Conservation (phyloP, 2,113 vertebrate species). For the Labrus mixtus region DNA sequence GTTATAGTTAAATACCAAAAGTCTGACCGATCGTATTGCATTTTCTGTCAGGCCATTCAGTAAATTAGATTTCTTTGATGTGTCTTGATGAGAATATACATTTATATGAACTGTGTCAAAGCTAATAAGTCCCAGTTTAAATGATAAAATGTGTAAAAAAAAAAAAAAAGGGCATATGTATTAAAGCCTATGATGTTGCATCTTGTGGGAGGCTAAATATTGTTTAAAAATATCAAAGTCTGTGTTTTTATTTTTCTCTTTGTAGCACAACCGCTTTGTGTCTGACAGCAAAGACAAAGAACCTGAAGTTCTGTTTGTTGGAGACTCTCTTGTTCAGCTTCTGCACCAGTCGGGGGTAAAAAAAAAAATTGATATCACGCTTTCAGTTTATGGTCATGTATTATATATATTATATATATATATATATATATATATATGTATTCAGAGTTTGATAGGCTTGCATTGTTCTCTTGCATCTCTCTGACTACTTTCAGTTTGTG, state of each 20-base stretch:
- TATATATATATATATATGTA: too few species aligned
- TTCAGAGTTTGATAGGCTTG: not conserved
- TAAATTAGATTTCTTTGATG: too few species aligned
- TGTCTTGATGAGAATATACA: too few species aligned
- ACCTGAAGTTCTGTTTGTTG: constrained; percentile 90
- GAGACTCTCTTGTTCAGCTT: constrained; percentile 90
- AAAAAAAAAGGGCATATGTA: too few species aligned
- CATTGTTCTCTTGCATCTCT: not conserved
- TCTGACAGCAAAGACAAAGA: constrained; percentile 92
- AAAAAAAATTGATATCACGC: constrained; percentile 34
- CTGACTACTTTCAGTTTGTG: not conserved
- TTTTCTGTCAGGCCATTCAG: not conserved
- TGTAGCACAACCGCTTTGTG: constrained; percentile 90
- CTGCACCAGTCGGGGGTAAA: constrained; percentile 92
- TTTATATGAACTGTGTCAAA: too few species aligned
- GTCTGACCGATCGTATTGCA: too few species aligned
- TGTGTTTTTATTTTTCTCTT: constrained; percentile 6
- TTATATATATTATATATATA: too few species aligned
- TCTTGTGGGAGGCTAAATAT: not conserved
- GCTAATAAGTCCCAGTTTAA: too few species aligned
- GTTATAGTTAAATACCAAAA: not conserved
- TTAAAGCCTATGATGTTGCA: not conserved
- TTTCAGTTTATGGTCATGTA: not conserved
- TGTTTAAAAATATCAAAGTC: not conserved
- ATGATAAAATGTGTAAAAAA: too few species aligned